Evolutionary conservation across 35 echinoderm and acorn worm species (phyloP).

Genomic region (Amphiura filiformis): DNA sequence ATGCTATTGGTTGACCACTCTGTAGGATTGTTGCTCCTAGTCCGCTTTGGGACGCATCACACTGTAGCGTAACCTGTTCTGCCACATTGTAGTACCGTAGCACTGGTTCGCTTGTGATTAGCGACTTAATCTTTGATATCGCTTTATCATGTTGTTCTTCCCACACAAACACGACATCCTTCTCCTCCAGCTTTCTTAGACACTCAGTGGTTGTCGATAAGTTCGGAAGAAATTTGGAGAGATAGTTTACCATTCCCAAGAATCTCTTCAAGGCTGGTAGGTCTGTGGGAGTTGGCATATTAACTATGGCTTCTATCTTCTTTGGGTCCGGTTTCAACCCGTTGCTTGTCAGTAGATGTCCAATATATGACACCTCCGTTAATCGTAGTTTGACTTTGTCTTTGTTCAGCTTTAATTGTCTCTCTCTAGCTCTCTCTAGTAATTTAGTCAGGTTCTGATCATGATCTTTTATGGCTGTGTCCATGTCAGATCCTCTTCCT

Average conservation of each 20-base stretch:
- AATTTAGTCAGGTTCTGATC: neutral
- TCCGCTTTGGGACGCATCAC: conserved; percentile 20
- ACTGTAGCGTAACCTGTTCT: neutral
- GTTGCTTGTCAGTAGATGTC: conserved; percentile 13
- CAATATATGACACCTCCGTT: neutral
- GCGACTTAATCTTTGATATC: conserved; percentile 16
- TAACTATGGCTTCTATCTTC: neutral
- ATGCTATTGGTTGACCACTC: conserved; percentile 33
- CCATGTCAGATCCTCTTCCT: neutral
- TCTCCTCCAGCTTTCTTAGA: conserved; percentile 30
- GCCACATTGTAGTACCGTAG: conserved; percentile 43
- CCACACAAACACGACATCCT: conserved; percentile 60
- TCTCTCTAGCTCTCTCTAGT: neutral
- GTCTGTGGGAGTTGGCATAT: neutral
- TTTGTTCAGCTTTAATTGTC: neutral
- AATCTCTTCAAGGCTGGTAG: neutral
- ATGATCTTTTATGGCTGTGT: neutral
- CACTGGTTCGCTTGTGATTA: conserved; percentile 39
- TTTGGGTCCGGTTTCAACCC: neutral
- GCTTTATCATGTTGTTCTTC: conserved; percentile 34
- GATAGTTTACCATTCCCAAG: neutral
- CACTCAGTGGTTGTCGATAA: neutral
- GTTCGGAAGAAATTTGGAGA: neutral
- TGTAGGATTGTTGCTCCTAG: conserved; percentile 31
- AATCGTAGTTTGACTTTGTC: neutral